Base-by-base conservation (phyloP, 2,113 vertebrate genomes). In the Beaufortia kweichowensis region DNA sequence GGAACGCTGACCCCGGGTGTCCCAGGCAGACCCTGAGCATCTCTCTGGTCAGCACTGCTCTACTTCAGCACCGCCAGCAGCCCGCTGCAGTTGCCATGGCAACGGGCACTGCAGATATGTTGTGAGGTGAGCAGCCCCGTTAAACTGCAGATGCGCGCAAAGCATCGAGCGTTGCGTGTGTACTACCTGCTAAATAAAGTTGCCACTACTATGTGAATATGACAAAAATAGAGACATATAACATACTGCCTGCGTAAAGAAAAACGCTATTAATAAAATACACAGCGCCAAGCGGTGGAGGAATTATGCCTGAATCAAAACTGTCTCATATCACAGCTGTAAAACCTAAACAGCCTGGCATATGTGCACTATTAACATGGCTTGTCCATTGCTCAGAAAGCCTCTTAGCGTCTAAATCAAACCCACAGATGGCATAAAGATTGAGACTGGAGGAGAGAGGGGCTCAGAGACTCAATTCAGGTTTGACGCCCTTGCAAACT, bases 11-110 rank as follows among this genome's bases (percentile, higher is more conserved):
- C 81, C 77, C 56, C 8, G 0, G 12, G 55, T 67, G 46, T 61
- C 66, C 70, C 29, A 14, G 59, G 41, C 61, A 28, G 53, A 57
- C 66, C 74, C 74, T 4, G 12, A 73, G 39, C 65, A 50, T 61
- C 39, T 2, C 63, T 55, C 73, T 19, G 81, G 77, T 83, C 77
- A 62, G 39, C 63, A n/a, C 84, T 70, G 75, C 29, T 62, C 57
- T 59, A 68, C 72, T 75, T 68, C 79, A 71, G 50, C 74, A 62
- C 64, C 68, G 35, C 26, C 59, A 23, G 81, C 35, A 68, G 50
- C 73, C 75, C 21, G 60, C 33, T 73, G 59, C 84, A 89, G 90
- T 91, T 91, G 87, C 90, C 85, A 90, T 89, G 88, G 85, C 89
- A 82, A 90, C 89, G 67, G 53, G 77, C 78, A 78, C 74, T 84